phyloP scores from a whole-genome alignment of 2,888 invertebrate genomes.

The Agonum fuliginosum region DNA sequence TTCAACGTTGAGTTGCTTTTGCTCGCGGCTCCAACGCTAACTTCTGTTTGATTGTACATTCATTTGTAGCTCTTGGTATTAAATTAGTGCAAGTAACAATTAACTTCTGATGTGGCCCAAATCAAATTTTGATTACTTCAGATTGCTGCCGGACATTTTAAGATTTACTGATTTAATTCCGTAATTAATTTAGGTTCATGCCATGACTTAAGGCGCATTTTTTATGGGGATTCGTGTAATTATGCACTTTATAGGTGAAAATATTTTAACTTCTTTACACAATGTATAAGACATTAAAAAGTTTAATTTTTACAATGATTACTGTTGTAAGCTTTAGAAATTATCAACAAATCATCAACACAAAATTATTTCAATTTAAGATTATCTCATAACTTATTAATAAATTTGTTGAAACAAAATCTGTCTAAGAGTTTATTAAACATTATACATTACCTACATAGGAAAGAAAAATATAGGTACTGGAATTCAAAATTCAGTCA shows the following conservation, averaged over 20 bases:
- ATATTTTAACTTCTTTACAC: too few relatives aligned
- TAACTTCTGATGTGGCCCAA: constrained; percentile 17
- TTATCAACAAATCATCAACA: too few relatives aligned
- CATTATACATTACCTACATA: too few relatives aligned
- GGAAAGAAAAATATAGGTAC: too few relatives aligned
- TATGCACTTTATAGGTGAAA: constrained; percentile 3
- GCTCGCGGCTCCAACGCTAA: constrained; percentile 12
- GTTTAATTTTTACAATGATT: background rate
- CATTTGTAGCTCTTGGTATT: constrained; percentile 2
- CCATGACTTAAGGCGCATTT: constrained; percentile 1
- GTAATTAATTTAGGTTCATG: constrained; percentile 21
- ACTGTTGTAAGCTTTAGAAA: too few relatives aligned
- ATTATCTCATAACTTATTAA: too few relatives aligned
- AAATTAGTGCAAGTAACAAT: constrained; percentile 24
- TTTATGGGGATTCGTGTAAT: background rate
- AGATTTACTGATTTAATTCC: constrained; percentile 17
- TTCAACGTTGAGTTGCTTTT: background rate
- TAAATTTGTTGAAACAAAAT: too few relatives aligned
- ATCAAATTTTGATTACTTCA: constrained; percentile 14
- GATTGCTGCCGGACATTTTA: constrained; percentile 4
- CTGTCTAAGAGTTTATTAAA: too few relatives aligned
- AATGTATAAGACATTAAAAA: background rate
- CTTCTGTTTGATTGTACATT: constrained; percentile 23
- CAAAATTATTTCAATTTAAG: too few relatives aligned
- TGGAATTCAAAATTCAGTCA: too few relatives aligned